Evolutionary conservation across 2,888 invertebrate genomes (phyloP).

Genomic region (Andrena praecox): DNA sequence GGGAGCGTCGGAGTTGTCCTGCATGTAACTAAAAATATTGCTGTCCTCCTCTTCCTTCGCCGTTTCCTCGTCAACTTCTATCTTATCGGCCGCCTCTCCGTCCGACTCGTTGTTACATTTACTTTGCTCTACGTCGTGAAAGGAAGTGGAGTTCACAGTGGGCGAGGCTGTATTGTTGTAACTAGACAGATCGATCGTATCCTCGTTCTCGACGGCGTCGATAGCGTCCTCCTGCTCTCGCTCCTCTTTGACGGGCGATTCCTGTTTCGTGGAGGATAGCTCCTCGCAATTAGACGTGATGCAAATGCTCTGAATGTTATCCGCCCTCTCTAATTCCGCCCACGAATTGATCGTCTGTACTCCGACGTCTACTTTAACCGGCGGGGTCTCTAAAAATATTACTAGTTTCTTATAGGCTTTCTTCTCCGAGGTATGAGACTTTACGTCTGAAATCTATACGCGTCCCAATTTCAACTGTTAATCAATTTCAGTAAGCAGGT

Average conservation of each 20-base stretch:
- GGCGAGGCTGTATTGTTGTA: conserved; percentile 44
- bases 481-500: conserved; percentile 1
- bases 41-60: conserved; percentile 29
- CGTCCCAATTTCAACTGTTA: conserved; percentile 41
- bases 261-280: conserved; percentile 2
- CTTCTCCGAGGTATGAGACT: conserved; percentile 71
- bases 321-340: conserved; percentile 41
- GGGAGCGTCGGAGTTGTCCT: conserved; percentile 25
- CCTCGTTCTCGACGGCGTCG: background rate
- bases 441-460: conserved; percentile 77
- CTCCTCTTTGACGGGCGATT: conserved; percentile 14
- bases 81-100: conserved; percentile 7
- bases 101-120: conserved; percentile 18
- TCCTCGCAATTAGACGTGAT: conserved; percentile 61
- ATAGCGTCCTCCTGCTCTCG: conserved; percentile 18
- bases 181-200: conserved; percentile 18
- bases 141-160: conserved; percentile 43
- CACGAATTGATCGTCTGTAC: conserved; percentile 73
- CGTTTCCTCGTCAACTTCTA: background rate
- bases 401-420: conserved; percentile 75
- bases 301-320: conserved; percentile 61
- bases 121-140: conserved; percentile 19
- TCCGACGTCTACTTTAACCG: conserved; percentile 69
- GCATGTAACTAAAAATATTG: conserved; percentile 15
- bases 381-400: conserved; percentile 71